Percentiles rank a stretch among this genome's conserved stretches.
Conservation (phyloP, 2,797 vertebrate species). For the Gallinago solitaria region DNA sequence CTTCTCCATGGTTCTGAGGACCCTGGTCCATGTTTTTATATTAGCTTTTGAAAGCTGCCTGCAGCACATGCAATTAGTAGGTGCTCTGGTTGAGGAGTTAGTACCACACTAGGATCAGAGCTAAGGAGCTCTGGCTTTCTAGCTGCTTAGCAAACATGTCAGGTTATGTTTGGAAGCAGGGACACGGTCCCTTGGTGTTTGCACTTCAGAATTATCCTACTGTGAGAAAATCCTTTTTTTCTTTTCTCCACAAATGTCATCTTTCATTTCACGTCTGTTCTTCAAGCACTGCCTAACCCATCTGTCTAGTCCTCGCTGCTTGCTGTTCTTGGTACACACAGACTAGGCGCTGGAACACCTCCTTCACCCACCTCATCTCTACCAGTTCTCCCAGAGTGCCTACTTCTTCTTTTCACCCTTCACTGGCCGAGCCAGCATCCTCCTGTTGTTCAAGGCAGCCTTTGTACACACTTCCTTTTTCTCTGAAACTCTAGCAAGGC, state of each 20-base stretch:
- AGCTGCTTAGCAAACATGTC: not conserved
- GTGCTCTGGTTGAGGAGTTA: not conserved
- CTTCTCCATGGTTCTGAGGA: not conserved
- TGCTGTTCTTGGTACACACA: not conserved
- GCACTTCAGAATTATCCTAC: not conserved
- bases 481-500: not conserved
- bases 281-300: not conserved
- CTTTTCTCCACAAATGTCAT: not conserved
- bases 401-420: constrained; percentile 62
- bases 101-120: not conserved
- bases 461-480: constrained; percentile 55
- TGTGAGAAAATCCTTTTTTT: not conserved
- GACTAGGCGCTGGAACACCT: not conserved
- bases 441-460: constrained; percentile 31
- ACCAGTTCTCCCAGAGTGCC: constrained; percentile 1
- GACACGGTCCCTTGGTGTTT: not conserved
- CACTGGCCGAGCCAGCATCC: constrained; percentile 1
- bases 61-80: not conserved
- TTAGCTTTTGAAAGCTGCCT: not conserved
- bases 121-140: not conserved
- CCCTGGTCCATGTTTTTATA: not conserved
- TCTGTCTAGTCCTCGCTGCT: not conserved
- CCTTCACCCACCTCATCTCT: not conserved
- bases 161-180: not conserved
- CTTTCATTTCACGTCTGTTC: not conserved